Evolutionary conservation across 2,113 vertebrate species (phyloP).

Genomic region (Rhombomys opimus): DNA sequence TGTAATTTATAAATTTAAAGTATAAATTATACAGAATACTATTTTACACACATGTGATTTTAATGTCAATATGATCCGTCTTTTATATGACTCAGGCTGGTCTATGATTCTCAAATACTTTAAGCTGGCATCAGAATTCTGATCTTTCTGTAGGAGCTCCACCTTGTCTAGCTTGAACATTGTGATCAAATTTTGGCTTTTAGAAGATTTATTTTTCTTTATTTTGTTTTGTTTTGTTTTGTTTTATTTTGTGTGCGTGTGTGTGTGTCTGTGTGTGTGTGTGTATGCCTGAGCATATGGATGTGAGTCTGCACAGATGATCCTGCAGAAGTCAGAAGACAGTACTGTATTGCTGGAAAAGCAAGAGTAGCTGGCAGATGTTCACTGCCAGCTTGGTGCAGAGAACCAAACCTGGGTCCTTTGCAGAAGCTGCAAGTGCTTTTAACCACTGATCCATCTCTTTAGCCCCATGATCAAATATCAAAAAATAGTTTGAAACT

Average conservation of each 20-base stretch:
- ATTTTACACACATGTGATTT: neutral
- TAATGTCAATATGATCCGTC: neutral
- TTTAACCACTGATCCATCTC: neutral
- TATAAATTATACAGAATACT: neutral
- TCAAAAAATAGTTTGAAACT: neutral
- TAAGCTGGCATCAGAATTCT: neutral
- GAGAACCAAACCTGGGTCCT: neutral
- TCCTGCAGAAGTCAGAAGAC: neutral
- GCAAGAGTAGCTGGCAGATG: neutral
- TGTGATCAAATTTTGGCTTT: neutral
- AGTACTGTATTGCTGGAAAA: neutral
- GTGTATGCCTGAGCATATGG: neutral
- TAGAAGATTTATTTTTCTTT: neutral
- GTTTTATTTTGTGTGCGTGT: neutral
- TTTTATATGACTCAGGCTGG: neutral
- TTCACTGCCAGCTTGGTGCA: neutral
- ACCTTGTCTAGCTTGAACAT: neutral
- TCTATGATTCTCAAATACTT: neutral
- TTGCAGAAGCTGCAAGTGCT: neutral
- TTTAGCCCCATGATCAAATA: neutral
- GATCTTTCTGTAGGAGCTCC: neutral
- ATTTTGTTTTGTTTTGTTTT: neutral
- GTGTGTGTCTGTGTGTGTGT: neutral
- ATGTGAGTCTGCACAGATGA: neutral
- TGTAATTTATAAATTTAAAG: neutral